These are phyloP conservation scores for Chlorocebus sabaeus DNA, from an alignment of 2,113 vertebrate species.

Conservation along the genomic window DNA sequence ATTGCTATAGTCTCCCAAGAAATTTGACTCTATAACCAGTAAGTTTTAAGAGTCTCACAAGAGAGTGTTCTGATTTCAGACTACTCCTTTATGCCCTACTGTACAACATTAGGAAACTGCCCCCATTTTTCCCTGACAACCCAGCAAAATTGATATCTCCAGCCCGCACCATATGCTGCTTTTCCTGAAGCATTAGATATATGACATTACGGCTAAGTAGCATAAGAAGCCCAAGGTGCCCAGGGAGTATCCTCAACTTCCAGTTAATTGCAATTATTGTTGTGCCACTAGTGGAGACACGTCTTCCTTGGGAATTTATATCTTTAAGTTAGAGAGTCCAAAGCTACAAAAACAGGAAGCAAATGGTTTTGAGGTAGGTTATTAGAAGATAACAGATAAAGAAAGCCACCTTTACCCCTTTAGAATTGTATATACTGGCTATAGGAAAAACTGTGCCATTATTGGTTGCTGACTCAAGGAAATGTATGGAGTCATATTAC, in stretches of 20 bases:
- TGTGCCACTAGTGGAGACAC: neutral
- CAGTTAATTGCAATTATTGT: neutral
- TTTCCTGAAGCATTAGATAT: neutral
- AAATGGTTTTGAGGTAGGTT: neutral
- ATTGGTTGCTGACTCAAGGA: neutral
- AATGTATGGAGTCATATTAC: neutral
- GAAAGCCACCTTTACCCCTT: neutral
- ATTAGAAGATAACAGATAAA: neutral
- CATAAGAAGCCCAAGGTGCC: neutral
- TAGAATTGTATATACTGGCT: neutral
- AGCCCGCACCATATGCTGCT: neutral
- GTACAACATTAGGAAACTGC: neutral
- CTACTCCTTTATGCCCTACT: neutral
- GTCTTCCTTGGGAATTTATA: neutral
- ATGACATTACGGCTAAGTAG: neutral
- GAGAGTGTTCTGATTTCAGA: neutral
- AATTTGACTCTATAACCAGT: neutral
- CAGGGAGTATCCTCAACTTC: neutral
- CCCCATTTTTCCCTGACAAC: neutral
- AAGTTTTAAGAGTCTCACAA: neutral
- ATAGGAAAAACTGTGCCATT: neutral
- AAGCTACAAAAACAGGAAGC: neutral
- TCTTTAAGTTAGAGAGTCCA: neutral
- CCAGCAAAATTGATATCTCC: neutral
- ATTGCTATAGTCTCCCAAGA: neutral